Evolutionary conservation across 2,113 vertebrate genomes (phyloP).

Genomic region (Bombycilla garrulus): DNA sequence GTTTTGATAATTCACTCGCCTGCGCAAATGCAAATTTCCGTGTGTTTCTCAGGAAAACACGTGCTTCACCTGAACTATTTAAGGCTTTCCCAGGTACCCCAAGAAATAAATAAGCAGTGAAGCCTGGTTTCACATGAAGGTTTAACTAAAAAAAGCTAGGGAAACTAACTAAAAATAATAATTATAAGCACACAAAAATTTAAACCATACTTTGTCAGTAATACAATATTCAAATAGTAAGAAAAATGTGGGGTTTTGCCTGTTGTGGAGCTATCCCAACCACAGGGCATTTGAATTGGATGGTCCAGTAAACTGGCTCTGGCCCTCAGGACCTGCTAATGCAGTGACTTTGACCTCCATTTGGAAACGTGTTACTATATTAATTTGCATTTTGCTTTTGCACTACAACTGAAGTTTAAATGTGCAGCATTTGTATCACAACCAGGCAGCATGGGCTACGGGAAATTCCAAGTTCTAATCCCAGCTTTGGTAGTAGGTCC

Average conservation of each 20-base stretch:
- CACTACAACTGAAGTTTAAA: not conserved
- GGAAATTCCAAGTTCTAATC: not conserved
- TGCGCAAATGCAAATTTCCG: constrained; percentile 28
- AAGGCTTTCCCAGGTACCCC: constrained; percentile 43
- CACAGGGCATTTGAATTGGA: not conserved
- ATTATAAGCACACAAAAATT: not conserved
- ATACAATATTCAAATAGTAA: not conserved
- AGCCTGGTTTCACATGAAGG: not conserved
- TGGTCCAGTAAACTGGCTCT: not conserved
- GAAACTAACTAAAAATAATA: not conserved
- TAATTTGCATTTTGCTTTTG: not conserved
- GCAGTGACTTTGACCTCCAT: not conserved
- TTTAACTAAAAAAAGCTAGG: not conserved
- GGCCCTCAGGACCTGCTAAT: not conserved
- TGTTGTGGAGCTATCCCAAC: not conserved
- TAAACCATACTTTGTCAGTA: not conserved
- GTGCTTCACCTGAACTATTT: constrained; percentile 51
- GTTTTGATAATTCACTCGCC: constrained; percentile 58
- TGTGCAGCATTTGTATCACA: too few species aligned
- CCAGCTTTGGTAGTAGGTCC: not conserved
- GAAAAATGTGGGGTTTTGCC: not conserved
- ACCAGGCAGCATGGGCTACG: not conserved
- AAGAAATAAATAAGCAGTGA: not conserved
- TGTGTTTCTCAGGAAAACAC: constrained; percentile 19
- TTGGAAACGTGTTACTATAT: not conserved